Conservation (phyloP, 2,888 invertebrate species). For the Papilio demoleus region DNA sequence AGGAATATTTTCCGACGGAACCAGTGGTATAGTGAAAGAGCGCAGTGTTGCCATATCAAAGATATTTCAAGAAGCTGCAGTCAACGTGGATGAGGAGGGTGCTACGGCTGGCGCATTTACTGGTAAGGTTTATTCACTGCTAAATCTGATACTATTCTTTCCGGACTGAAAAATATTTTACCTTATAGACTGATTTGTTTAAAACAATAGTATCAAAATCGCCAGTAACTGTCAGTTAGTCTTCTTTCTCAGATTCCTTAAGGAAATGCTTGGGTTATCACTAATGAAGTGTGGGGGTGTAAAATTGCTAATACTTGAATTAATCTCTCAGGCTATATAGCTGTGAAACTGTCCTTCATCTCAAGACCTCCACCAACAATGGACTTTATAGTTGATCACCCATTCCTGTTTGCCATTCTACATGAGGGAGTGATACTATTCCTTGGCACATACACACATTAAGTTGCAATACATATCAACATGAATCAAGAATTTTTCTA, state of each 20-base stretch:
- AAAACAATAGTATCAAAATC: neutral
- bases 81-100: constrained; percentile 90
- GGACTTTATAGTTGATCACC: constrained; percentile 40
- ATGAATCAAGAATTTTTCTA: neutral
- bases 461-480: too few species aligned
- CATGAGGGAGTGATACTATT: constrained; percentile 40
- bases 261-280: neutral
- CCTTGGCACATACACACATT: constrained; percentile 39
- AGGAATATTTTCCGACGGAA: constrained; percentile 17
- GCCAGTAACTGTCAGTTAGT: neutral
- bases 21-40: constrained; percentile 28
- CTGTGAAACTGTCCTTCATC: neutral
- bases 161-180: too few species aligned
- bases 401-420: constrained; percentile 42
- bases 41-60: constrained; percentile 18
- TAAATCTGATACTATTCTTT: too few species aligned
- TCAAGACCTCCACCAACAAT: constrained; percentile 12
- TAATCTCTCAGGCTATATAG: constrained; percentile 24
- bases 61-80: constrained; percentile 86
- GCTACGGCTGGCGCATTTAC: constrained; percentile 89
- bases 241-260: too few species aligned
- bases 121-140: too few species aligned
- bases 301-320: neutral
- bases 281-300: neutral
- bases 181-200: too few species aligned